phyloP scores from a whole-genome alignment of 2,113 vertebrate species.

The Cyprinodon tularosa region DNA sequence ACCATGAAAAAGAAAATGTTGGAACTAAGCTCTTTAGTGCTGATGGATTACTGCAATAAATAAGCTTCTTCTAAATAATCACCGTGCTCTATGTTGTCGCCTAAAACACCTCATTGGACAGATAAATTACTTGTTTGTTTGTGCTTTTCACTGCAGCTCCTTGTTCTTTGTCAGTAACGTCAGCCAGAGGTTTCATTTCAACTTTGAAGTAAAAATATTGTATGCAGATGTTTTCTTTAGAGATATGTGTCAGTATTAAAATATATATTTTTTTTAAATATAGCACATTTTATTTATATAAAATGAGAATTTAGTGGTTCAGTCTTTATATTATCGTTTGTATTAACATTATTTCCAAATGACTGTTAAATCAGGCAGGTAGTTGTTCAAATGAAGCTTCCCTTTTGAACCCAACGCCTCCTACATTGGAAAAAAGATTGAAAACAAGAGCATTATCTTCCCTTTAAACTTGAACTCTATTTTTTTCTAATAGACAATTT shows the following conservation, averaged over 20 bases:
- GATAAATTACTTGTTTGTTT: slow-evolving; percentile 54
- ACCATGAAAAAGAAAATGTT: slow-evolving; percentile 24
- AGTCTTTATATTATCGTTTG: too few species aligned
- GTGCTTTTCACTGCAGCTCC: slow-evolving; percentile 20
- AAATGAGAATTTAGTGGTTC: too few species aligned
- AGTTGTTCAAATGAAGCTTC: too few species aligned
- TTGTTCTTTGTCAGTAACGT: slow-evolving; percentile 30
- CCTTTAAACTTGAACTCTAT: too few species aligned
- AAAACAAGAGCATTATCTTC: too few species aligned
- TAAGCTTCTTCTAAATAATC: slow-evolving; percentile 60
- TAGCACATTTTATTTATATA: too few species aligned
- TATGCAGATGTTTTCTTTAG: neutral
- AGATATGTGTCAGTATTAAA: neutral
- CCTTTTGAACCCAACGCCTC: too few species aligned
- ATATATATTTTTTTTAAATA: neutral
- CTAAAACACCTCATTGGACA: slow-evolving; percentile 49
- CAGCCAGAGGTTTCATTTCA: slow-evolving; percentile 1
- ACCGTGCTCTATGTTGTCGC: slow-evolving; percentile 30
- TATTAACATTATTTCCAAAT: too few species aligned
- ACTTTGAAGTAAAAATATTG: neutral
- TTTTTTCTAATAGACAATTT: too few species aligned
- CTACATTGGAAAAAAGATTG: too few species aligned
- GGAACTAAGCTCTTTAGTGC: slow-evolving; percentile 24
- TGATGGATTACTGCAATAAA: slow-evolving; percentile 60
- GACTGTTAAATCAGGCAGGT: too few species aligned